These are phyloP conservation scores for Diorhabda sublineata DNA, from an alignment of 1,140 invertebrate genomes.

Conservation along the genomic window DNA sequence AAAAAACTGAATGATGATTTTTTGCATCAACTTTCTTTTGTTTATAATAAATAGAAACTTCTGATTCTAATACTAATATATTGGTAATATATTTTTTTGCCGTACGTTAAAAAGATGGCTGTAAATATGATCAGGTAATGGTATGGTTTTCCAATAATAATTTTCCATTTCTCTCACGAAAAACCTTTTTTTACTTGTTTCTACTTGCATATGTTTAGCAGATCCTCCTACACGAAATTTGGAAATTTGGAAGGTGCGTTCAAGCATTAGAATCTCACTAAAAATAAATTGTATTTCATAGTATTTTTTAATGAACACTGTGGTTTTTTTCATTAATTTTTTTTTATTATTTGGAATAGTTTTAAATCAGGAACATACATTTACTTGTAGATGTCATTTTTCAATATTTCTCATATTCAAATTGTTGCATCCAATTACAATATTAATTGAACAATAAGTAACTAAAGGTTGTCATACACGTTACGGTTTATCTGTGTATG, in stretches of 20 bases:
- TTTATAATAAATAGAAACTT: neutral
- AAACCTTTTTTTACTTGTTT: slow-evolving; percentile 31
- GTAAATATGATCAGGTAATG: slow-evolving; percentile 37
- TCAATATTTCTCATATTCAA: too few species aligned
- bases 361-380: neutral
- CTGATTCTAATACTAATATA: slow-evolving; percentile 40
- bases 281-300: slow-evolving; percentile 22
- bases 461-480: too few species aligned
- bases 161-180: slow-evolving; percentile 25
- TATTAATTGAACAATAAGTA: too few species aligned
- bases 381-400: too few species aligned
- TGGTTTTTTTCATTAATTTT: neutral
- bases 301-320: slow-evolving; percentile 19
- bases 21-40: too few species aligned
- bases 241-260: slow-evolving; percentile 42
- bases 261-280: slow-evolving; percentile 30
- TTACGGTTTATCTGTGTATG: too few species aligned
- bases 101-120: slow-evolving; percentile 38
- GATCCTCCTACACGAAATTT: slow-evolving; percentile 27
- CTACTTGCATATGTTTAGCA: slow-evolving; percentile 43
- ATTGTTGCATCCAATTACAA: too few species aligned
- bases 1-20: too few species aligned
- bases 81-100: slow-evolving; percentile 44
- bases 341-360: neutral
- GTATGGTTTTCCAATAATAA: slow-evolving; percentile 32